Base-by-base conservation (phyloP, 2,888 invertebrate species). In the Nemotelus pantherinus region DNA sequence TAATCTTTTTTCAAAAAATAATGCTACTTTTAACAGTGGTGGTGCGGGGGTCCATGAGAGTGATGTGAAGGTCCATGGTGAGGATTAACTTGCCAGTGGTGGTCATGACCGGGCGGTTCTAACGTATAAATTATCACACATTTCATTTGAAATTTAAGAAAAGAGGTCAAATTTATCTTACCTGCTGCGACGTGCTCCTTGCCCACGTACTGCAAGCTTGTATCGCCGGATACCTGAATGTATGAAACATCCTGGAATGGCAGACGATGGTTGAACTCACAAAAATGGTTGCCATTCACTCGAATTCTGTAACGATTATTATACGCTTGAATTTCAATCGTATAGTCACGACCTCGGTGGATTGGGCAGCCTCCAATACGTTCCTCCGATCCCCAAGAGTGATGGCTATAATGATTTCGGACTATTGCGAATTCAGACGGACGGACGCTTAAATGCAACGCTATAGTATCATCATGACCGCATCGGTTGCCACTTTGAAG, bases 391-490 rank as follows among this genome's bases (percentile, higher is more conserved):
- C 89, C 89, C 89, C 89, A 89, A 77, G 82, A 85, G 87, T 88
- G 87, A 10, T 86, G 83, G 0, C 87, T 85, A 7, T 88, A 85
- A 81, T 89, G 88, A 85, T 89, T 89, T 1, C 89, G 83, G 0
- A 89, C 89, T 10, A 89, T 87, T 76, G 88, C 88, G 85, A 86
- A 86, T 84, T 89, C 89, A 2, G 87, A 83, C 83, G 89, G 89
- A 0, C 89, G 86, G 81, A 89, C 88, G 85, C 89, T 89, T 0
- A 95, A 82, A 83, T 95, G 95, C 2, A 95, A 86, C 0, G 93
- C 93, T 70, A 94, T 92, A 84, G 95, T 94, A 84, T 93, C 94
- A 3, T 92, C 93, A 83, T 91, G 91, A 0, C 94, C 94, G 81
- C 92, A 90, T 4, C 43, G 39, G 3, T 43, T 43, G 3, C 3